Percentiles rank a stretch among this genome's conserved stretches.
Evolutionary conservation across 30 jellyfish, hydroid and myxozoan species (phyloP).

Genomic region (Cassiopea xamachana): DNA sequence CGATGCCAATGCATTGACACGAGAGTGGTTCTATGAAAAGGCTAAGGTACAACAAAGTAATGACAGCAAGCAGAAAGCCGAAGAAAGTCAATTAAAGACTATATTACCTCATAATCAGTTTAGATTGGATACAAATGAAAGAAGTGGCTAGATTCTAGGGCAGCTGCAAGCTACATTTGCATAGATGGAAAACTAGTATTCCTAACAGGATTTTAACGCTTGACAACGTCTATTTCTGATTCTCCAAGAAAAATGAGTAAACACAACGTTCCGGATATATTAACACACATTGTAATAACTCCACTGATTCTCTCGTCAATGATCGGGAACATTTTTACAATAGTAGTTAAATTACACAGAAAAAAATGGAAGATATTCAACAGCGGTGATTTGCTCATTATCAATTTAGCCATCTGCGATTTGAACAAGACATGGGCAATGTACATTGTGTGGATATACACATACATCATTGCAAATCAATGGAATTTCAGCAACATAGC

Average conservation of each 20-base stretch:
- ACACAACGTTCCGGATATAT: constrained; percentile 17
- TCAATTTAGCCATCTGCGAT: constrained; percentile 63
- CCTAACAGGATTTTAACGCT: too few species aligned
- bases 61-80: not conserved
- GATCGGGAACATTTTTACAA: constrained; percentile 36
- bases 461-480: not conserved
- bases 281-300: constrained; percentile 26
- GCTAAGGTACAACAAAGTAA: not conserved
- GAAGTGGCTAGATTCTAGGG: too few species aligned
- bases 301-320: constrained; percentile 47
- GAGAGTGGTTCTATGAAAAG: not conserved
- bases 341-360: constrained; percentile 52
- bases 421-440: constrained; percentile 56
- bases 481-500: constrained; percentile 28
- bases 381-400: constrained; percentile 62
- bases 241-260: not conserved
- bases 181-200: too few species aligned
- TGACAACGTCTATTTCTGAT: too few species aligned
- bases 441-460: constrained; percentile 37
- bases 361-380: constrained; percentile 33
- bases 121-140: too few species aligned
- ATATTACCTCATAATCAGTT: too few species aligned
- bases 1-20: not conserved
- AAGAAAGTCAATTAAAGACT: too few species aligned
- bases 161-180: too few species aligned